Conservation (phyloP, 2,888 invertebrate species). For the Diaprepes abbreviatus region DNA sequence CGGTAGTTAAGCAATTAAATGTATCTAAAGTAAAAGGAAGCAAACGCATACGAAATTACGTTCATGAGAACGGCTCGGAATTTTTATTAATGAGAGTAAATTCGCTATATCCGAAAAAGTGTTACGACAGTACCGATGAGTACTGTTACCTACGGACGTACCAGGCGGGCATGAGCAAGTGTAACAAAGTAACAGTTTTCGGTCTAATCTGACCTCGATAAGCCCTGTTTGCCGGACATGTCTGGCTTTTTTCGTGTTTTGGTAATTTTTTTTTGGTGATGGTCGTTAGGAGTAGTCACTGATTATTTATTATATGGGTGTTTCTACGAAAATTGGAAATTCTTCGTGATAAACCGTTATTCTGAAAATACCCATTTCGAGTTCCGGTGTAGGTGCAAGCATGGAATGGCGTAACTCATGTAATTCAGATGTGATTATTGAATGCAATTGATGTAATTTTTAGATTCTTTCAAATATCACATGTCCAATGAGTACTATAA, state of each 20-base stretch:
- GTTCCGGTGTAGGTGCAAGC: too few relatives aligned
- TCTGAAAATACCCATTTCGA: too few relatives aligned
- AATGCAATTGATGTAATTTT: too few relatives aligned
- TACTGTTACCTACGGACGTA: constrained; percentile 38
- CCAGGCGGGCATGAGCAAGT: constrained; percentile 39
- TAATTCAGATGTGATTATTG: too few relatives aligned
- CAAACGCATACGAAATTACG: constrained; percentile 17
- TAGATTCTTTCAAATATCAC: too few relatives aligned
- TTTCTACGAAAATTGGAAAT: too few relatives aligned
- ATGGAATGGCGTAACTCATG: too few relatives aligned
- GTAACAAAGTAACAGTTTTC: constrained; percentile 39
- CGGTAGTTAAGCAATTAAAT: constrained; percentile 11
- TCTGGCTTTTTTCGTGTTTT: neutral
- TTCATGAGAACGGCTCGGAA: constrained; percentile 23
- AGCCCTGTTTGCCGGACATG: constrained; percentile 24
- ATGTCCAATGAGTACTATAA: too few relatives aligned
- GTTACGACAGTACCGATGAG: constrained; percentile 29
- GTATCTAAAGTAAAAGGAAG: constrained; percentile 37
- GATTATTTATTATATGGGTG: too few relatives aligned
- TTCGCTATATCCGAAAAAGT: constrained; percentile 34
- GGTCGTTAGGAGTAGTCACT: too few relatives aligned
- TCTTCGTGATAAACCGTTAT: too few relatives aligned
- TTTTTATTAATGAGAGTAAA: constrained; percentile 41
- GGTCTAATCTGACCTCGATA: constrained; percentile 35
- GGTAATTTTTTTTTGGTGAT: too few relatives aligned